Evolutionary conservation across 1,140 invertebrate genomes (phyloP).

Genomic region (Brachionus rotundiformis): DNA sequence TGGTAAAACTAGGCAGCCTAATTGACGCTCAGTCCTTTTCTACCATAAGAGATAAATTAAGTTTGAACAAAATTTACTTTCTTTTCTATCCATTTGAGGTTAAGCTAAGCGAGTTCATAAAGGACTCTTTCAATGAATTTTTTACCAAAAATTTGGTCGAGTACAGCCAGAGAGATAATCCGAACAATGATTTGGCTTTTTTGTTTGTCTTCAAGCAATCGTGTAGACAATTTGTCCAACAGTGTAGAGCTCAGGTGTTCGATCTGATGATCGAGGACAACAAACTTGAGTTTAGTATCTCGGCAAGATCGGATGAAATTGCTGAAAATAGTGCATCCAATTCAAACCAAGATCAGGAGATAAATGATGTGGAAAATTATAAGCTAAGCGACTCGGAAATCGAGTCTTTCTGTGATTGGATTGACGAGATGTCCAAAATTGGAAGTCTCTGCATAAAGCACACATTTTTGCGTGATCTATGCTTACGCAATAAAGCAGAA

Average conservation of each 20-base stretch:
- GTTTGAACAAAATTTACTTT: background rate
- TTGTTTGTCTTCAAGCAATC: slow-evolving; percentile 12
- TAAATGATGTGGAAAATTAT: background rate
- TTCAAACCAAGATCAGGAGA: background rate
- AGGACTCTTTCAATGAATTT: background rate
- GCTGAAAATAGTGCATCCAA: background rate
- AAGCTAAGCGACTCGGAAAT: background rate
- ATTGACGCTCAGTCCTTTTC: background rate
- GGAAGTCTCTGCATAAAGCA: slow-evolving; percentile 7
- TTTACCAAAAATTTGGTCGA: slow-evolving; percentile 35
- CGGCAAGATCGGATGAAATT: background rate
- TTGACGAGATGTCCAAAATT: slow-evolving; percentile 29
- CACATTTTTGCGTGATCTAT: slow-evolving; percentile 12
- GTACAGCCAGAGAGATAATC: background rate
- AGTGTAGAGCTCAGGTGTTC: background rate
- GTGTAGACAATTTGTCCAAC: background rate
- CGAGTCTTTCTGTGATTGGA: background rate
- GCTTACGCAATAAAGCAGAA: background rate
- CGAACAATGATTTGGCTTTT: slow-evolving; percentile 8
- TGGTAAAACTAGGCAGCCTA: background rate
- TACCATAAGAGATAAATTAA: background rate
- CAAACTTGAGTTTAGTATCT: background rate
- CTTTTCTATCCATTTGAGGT: slow-evolving; percentile 6
- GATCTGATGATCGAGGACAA: slow-evolving; percentile 20
- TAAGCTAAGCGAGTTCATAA: background rate